Conservation (phyloP, 2,797 vertebrate genomes). For the Xiphophorus birchmanni region DNA sequence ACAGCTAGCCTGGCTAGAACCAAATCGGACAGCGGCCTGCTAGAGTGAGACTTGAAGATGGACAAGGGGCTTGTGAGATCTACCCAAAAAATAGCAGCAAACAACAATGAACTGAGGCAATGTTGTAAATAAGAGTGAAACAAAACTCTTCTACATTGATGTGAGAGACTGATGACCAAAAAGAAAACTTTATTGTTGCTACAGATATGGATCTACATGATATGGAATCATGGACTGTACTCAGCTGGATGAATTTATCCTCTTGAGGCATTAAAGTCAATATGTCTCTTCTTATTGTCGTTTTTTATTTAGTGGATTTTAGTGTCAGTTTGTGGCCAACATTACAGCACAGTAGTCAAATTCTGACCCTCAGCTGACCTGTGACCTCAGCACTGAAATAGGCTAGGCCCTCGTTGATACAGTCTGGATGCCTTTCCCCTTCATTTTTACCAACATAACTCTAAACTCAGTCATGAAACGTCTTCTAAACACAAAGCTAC, state of each 20-base stretch:
- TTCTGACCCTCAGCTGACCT: constrained; percentile 32
- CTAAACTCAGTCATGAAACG: not conserved
- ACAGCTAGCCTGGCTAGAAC: no score
- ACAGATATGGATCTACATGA: not conserved
- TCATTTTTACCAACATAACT: not conserved
- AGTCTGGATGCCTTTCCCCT: not conserved
- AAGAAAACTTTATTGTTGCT: not conserved
- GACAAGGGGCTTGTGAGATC: no score
- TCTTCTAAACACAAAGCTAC: not conserved
- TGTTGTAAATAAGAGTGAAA: not conserved
- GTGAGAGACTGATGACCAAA: not conserved
- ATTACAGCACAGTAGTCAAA: constrained; percentile 5
- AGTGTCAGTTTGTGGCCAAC: not conserved
- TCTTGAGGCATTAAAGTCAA: not conserved
- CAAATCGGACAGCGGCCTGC: no score
- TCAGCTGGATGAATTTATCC: not conserved
- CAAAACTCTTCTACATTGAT: not conserved
- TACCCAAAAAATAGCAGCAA: not conserved
- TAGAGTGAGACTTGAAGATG: no score
- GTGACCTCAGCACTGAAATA: constrained; percentile 12
- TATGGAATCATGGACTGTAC: not conserved
- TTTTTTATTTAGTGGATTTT: not conserved
- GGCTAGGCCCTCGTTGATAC: not conserved
- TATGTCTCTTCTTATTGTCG: not conserved
- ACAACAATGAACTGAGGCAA: not conserved